These are phyloP conservation scores for Philonicus albiceps DNA, from an alignment of 2,888 invertebrate genomes.

Conservation along the genomic window DNA sequence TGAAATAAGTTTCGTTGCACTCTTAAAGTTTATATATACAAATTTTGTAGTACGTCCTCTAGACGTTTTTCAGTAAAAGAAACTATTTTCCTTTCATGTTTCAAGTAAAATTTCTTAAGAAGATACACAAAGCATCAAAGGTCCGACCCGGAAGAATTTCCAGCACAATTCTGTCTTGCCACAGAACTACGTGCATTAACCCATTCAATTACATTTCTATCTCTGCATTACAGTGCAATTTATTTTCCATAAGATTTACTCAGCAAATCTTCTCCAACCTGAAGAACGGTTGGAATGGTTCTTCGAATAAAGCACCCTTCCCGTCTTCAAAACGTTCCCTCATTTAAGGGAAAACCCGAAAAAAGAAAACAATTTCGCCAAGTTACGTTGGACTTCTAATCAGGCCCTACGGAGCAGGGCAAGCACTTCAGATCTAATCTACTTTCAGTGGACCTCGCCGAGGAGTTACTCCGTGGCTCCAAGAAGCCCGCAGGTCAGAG, in stretches of 20 bases:
- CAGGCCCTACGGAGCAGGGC: background rate
- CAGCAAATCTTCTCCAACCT: background rate
- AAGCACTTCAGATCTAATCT: slow-evolving; percentile 30
- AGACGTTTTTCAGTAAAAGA: background rate
- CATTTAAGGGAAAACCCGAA: background rate
- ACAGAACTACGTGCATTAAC: background rate
- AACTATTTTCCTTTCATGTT: background rate
- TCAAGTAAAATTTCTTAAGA: background rate
- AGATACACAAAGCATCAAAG: background rate
- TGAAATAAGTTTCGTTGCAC: background rate
- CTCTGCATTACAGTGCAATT: background rate
- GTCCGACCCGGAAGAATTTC: background rate
- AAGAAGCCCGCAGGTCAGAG: background rate
- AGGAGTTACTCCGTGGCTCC: background rate
- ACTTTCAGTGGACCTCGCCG: background rate
- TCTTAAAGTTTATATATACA: background rate
- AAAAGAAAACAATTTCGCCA: background rate
- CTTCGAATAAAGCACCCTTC: background rate
- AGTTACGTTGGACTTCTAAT: background rate
- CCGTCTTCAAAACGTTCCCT: background rate
- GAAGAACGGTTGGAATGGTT: background rate
- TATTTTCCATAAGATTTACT: background rate
- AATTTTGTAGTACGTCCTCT: background rate
- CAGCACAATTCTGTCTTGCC: background rate
- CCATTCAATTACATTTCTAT: background rate